Conservation (phyloP, 2,113 vertebrate species). For the Thalassarche chlororhynchos region DNA sequence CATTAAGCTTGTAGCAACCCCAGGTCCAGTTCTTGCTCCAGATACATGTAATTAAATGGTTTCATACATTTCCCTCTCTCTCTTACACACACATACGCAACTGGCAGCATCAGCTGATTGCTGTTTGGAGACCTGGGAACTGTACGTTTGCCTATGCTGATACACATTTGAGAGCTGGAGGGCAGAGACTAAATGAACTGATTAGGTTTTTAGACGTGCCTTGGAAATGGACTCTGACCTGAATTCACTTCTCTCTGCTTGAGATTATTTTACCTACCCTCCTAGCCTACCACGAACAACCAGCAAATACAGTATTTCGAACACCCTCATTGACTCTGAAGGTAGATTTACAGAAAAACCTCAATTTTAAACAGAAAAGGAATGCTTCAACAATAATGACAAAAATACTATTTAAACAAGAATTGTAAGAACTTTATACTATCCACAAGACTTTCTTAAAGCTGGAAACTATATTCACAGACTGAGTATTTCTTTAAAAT, state of each 20-base stretch:
- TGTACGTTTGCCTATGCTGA: background rate
- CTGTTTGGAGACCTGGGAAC: background rate
- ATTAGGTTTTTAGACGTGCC: background rate
- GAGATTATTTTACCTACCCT: conserved; percentile 3
- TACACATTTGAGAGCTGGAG: background rate
- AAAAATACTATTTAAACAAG: background rate
- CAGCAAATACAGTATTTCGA: background rate
- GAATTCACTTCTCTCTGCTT: background rate
- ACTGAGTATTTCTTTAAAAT: conserved; percentile 35
- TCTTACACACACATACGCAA: background rate
- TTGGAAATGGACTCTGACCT: conserved; percentile 26
- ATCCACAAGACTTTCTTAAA: background rate
- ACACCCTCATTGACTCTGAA: background rate
- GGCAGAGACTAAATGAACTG: conserved; percentile 1
- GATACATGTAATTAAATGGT: background rate
- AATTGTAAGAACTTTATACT: background rate
- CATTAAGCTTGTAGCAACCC: background rate
- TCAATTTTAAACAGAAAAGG: background rate
- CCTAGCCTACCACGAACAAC: background rate
- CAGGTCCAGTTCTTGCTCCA: background rate
- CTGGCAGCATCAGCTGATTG: background rate
- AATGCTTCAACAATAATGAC: background rate
- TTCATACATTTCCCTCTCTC: background rate
- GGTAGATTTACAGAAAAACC: background rate
- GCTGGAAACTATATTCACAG: background rate